A percentile compares a stretch with the other conserved stretches of the same genome.
Evolutionary conservation across 2,797 vertebrate genomes (phyloP).

Genomic region (Scyliorhinus canicula): DNA sequence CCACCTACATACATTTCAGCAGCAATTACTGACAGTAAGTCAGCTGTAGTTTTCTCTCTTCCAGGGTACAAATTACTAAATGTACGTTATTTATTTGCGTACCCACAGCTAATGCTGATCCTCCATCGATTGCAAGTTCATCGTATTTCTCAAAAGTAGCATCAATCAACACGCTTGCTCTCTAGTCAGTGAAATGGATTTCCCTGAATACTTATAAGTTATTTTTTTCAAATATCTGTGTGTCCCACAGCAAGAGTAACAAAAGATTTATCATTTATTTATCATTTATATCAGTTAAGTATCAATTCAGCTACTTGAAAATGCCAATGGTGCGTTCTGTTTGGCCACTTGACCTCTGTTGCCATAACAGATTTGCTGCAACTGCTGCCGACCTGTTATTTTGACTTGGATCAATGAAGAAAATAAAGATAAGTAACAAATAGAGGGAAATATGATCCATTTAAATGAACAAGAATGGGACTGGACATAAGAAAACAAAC

Average conservation of each 20-base stretch:
- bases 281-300: background rate
- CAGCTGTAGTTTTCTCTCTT: background rate
- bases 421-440: background rate
- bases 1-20: background rate
- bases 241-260: background rate
- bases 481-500: background rate
- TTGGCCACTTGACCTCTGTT: background rate
- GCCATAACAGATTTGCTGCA: background rate
- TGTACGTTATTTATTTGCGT: background rate
- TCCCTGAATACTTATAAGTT: background rate
- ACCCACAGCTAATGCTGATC: background rate
- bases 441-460: background rate
- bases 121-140: background rate
- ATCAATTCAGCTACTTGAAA: background rate
- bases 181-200: background rate
- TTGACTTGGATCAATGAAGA: background rate
- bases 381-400: background rate
- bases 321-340: background rate
- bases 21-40: background rate
- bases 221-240: background rate
- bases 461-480: background rate
- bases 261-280: background rate
- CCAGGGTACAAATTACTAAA: background rate
- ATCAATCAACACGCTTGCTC: background rate
- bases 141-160: background rate